These are phyloP conservation scores for Chamaetylas fuelleborni DNA, from an alignment of 2,113 vertebrate genomes.

Conservation along the genomic window DNA sequence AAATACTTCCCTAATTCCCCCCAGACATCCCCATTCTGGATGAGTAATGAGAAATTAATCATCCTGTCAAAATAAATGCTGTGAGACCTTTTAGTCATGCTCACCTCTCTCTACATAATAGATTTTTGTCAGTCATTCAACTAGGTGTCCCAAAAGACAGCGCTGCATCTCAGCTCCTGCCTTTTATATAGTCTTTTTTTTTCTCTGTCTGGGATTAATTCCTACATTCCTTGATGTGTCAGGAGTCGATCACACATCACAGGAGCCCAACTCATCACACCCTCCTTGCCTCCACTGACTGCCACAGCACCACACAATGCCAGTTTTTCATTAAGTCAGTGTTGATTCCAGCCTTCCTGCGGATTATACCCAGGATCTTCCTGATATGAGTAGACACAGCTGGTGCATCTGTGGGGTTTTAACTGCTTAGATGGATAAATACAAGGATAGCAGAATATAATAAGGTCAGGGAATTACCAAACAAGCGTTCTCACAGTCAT, in stretches of 20 bases:
- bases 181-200: background rate
- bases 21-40: background rate
- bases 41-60: conserved; percentile 62
- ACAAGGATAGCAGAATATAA: background rate
- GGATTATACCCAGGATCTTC: background rate
- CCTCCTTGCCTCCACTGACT: background rate
- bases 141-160: conserved; percentile 30
- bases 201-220: background rate
- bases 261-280: rapidly evolving
- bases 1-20: conserved; percentile 42
- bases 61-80: conserved; percentile 49
- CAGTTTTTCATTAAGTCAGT: background rate
- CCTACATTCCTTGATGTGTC: background rate
- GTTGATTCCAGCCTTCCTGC: background rate
- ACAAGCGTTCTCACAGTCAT: background rate
- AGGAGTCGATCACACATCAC: background rate
- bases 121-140: conserved; percentile 53
- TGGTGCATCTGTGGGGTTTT: background rate
- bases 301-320: rapidly evolving
- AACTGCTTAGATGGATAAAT: background rate
- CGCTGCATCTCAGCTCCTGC: background rate
- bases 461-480: background rate
- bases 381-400: background rate
- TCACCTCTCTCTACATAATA: background rate
- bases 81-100: conserved; percentile 39